Percentiles rank a stretch among this genome's conserved stretches.
These are phyloP conservation scores for Chiridota heheva DNA, from an alignment of 35 echinoderm and acorn worm species.

Conservation along the genomic window DNA sequence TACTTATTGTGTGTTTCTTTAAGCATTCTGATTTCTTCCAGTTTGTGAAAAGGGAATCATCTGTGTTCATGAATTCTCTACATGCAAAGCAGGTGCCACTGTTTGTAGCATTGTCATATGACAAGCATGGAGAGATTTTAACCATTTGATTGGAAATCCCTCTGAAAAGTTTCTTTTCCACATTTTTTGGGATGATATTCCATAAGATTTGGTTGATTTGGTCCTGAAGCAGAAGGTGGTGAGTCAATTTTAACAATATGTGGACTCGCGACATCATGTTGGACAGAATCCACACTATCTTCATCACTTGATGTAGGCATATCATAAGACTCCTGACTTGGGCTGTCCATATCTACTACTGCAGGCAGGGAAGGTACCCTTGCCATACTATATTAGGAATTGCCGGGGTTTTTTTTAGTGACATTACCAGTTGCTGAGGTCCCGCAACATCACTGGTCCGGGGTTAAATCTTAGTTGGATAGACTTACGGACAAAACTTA, in stretches of 20 bases:
- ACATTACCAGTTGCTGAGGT: constrained; percentile 16
- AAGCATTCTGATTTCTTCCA: constrained; percentile 35
- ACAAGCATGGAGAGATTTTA: constrained; percentile 23
- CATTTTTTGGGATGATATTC: not conserved
- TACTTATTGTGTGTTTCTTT: constrained; percentile 24
- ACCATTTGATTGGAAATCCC: constrained; percentile 25
- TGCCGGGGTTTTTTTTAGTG: not conserved
- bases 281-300: constrained; percentile 4
- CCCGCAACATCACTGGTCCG: constrained; percentile 10
- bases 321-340: not conserved
- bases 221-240: not conserved
- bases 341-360: not conserved
- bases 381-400: constrained; percentile 4
- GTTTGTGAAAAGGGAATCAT: constrained; percentile 24
- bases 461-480: not conserved
- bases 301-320: constrained; percentile 4
- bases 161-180: not conserved
- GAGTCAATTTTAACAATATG: not conserved
- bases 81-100: constrained; percentile 13
- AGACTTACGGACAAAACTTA: constrained; percentile 22
- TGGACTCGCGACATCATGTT: constrained; percentile 9
- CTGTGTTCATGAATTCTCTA: constrained; percentile 33
- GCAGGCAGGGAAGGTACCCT: not conserved
- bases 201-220: not conserved
- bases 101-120: constrained; percentile 19